These are phyloP conservation scores for Progne subis DNA, from an alignment of 2,113 vertebrate species.

Conservation along the genomic window DNA sequence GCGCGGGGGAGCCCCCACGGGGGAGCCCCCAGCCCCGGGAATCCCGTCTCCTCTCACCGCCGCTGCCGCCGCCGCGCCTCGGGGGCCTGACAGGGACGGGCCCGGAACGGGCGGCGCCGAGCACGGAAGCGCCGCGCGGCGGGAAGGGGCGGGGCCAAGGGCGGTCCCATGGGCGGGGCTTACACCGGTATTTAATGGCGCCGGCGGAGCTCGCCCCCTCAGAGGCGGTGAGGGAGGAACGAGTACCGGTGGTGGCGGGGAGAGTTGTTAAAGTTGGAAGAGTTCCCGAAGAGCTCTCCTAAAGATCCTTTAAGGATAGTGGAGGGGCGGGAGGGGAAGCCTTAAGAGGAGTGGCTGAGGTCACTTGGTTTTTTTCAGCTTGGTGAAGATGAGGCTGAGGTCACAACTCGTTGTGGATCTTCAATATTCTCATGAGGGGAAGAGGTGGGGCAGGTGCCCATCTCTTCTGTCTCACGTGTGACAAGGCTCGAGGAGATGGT, in stretches of 20 bases:
- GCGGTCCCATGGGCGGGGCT: not conserved
- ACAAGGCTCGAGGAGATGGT: accelerated
- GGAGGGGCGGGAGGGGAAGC: accelerated
- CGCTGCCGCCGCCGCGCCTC: not conserved
- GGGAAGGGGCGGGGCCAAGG: not conserved
- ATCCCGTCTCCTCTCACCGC: not conserved
- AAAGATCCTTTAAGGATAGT: accelerated
- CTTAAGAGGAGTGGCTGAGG: not conserved
- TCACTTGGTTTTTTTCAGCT: too few species aligned
- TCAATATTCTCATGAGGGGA: accelerated
- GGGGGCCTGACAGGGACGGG: not conserved
- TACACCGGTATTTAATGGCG: not conserved
- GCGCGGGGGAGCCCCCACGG: accelerated
- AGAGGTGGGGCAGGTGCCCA: accelerated
- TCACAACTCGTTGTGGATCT: accelerated
- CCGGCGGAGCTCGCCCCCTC: accelerated
- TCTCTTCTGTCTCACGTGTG: too few species aligned
- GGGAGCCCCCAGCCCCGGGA: accelerated
- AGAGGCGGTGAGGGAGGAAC: accelerated
- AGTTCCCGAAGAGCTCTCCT: accelerated
- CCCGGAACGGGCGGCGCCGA: not conserved
- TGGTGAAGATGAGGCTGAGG: not conserved
- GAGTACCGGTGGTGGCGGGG: accelerated
- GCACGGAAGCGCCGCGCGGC: not conserved
- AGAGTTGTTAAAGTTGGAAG: accelerated